A percentile compares a stretch with the other conserved stretches of the same genome.
These are phyloP conservation scores for Zygaena filipendulae DNA, from an alignment of 2,888 invertebrate genomes.

Conservation along the genomic window DNA sequence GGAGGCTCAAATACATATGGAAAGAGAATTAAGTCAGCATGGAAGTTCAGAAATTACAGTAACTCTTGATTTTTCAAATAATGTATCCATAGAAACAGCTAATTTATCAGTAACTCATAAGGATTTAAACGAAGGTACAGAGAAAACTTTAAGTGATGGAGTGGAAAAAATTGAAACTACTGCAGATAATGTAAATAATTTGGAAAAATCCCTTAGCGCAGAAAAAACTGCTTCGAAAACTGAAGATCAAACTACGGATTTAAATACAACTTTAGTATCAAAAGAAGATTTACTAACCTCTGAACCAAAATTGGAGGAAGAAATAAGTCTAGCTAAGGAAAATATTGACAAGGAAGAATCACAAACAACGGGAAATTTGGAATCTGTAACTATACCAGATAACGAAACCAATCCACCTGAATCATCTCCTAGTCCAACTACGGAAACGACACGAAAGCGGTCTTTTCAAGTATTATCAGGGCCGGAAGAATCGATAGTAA, in stretches of 20 bases:
- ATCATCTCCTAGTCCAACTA: conserved; percentile 21
- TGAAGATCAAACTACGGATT: too few relatives aligned
- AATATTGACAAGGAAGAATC: conserved; percentile 2
- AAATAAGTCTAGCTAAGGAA: background rate
- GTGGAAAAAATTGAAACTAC: conserved; percentile 23
- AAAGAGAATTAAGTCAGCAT: conserved; percentile 47
- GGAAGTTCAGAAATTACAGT: conserved; percentile 55
- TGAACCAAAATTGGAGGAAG: conserved; percentile 5
- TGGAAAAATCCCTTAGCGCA: conserved; percentile 1
- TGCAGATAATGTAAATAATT: conserved; percentile 15
- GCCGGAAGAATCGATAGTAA: conserved; percentile 37
- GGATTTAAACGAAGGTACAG: conserved; percentile 32
- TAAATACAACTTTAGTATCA: too few relatives aligned
- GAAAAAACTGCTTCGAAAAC: too few relatives aligned
- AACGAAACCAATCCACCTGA: too few relatives aligned
- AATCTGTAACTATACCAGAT: background rate
- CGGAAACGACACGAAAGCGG: conserved; percentile 41
- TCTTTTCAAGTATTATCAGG: conserved; percentile 57
- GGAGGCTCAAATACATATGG: conserved; percentile 64
- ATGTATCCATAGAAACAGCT: conserved; percentile 51
- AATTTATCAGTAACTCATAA: conserved; percentile 47
- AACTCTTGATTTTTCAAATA: conserved; percentile 51
- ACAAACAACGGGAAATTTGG: background rate
- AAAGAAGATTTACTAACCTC: background rate
- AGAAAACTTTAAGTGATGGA: too few relatives aligned